Evolutionary conservation across 2,888 invertebrate species (phyloP), one percentile per base, ranked within the genome.

Genomic region (Catocala nupta): DNA sequence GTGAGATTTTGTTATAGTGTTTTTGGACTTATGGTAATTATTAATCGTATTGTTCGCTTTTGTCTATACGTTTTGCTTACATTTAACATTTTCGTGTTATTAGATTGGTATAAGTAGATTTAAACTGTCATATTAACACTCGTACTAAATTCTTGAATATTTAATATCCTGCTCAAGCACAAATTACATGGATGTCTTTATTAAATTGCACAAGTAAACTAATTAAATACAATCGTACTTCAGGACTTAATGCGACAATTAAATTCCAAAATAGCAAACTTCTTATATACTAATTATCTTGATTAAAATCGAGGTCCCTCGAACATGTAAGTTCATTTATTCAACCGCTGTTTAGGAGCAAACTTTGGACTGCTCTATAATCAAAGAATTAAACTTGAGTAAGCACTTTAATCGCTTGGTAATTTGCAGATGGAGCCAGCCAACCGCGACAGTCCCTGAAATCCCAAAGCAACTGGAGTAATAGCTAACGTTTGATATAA

Each of bases 371-470:
- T 69, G 61, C 68, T 77, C 67, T 77, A 71, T 77, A 70, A 79
- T 77, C 67, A 77, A 79, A 77, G 71, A 77, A 77, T 77, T 74
- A 71, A 77, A 77, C 65, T 77, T 71, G 67, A 73, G 66, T 71
- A 73, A 73, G 69, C 63, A 65, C 68, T 79, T 77, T 70, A 78
- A 77, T 76, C 71, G 69, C 77, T 63, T 68, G 74, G 74, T 64
- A 78, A 77, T 77, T 77, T 71, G 61, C 64, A 77, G 77, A 79
- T 77, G 71, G 74, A 68, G 68, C 36, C 68, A 71, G 74, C 79
- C 79, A 73, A 60, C 64, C 68, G 53, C 51, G 68, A 44, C 68
- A 47, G 62, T 55, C 52, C 55, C 62, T 63, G 77, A 63, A 74
- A 62, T 58, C 63, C 59, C 60, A 56, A 54, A 11, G 33, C 55